Evolutionary conservation across 1,140 invertebrate species (phyloP).

Genomic region (Saxidomus purpurata): DNA sequence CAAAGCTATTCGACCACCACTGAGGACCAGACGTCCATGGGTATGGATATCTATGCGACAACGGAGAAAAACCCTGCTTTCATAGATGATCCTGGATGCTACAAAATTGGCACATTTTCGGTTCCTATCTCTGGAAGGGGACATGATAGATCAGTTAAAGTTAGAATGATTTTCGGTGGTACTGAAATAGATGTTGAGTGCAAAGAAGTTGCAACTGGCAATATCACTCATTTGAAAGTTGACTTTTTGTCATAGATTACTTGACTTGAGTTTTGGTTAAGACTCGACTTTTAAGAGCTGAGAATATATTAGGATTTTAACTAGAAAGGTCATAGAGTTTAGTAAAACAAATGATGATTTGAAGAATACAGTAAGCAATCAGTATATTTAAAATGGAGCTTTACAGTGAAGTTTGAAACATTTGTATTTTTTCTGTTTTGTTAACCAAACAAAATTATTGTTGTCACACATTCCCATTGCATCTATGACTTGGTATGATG

Average conservation of each 20-base stretch:
- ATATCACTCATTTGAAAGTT: constrained; percentile 29
- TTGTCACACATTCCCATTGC: no score
- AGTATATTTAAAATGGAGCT: no score
- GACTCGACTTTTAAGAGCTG: no score
- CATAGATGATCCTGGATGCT: constrained; percentile 37
- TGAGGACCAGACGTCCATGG: background rate
- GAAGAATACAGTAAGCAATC: no score
- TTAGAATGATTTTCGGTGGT: constrained; percentile 48
- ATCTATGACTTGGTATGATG: no score
- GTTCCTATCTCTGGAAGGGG: constrained; percentile 41
- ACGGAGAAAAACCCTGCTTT: constrained; percentile 15
- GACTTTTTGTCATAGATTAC: constrained; percentile 36
- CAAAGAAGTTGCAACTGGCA: constrained; percentile 29
- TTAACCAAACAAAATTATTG: no score
- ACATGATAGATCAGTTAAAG: background rate
- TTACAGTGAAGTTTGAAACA: no score
- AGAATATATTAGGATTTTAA: no score
- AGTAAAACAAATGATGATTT: no score
- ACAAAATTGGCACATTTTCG: constrained; percentile 29
- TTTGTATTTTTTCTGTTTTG: no score
- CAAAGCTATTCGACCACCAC: background rate
- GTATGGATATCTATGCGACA: constrained; percentile 27
- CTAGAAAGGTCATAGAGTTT: no score
- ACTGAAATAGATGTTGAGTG: constrained; percentile 37
- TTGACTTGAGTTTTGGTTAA: no score